Base-by-base conservation (phyloP, 1,140 invertebrate genomes). In the Philopotamus ludificatus region DNA sequence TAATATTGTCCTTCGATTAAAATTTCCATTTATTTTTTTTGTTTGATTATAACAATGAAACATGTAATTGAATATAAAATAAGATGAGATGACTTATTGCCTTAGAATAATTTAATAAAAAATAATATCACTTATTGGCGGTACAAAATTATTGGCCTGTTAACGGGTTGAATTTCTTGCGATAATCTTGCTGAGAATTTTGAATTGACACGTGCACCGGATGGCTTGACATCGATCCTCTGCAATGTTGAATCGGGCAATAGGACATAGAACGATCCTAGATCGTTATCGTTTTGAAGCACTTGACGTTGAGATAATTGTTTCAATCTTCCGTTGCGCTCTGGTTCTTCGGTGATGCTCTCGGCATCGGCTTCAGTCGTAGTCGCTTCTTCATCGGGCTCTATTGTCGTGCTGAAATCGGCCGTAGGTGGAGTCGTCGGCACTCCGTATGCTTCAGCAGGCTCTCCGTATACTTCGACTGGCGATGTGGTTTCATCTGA, bases 371-470 rank as follows among this genome's bases (percentile, higher is more conserved):
- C 4, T 12, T 4, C 4, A 34, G 12, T 4, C 18, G 50, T 50
- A 1, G 34, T 0, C 12, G 22, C 50, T 15, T 62, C 65, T 2
- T 16, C 0, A 16, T 25, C 59, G n/a, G 53, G 55, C 12, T 45
- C 65, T 15, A 57, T 21, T 34, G 21, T 51, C 4, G 50, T n/a
- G 1, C 10, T 21, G n/a, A n/a, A 10, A 47, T 18, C 18, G 1
- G 47, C 39, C n/a, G 39, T 41, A 10, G 16, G 21, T 12, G 42
- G 1, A 20, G 39, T 45, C 2, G 63, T 28, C 1, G 78, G 76
- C 10, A 76, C 74, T 49, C 73, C 76, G 65, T 81, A 81, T 66
- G 74, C 78, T 42, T 76, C 71, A 21, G 71, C 73, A 15, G 28
- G 28, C 12, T 4, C 12, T 34, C 28, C 28, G 12, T 34, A 34